Evolutionary conservation across 1,140 invertebrate species (phyloP).

Genomic region (Gryllus bimaculatus): DNA sequence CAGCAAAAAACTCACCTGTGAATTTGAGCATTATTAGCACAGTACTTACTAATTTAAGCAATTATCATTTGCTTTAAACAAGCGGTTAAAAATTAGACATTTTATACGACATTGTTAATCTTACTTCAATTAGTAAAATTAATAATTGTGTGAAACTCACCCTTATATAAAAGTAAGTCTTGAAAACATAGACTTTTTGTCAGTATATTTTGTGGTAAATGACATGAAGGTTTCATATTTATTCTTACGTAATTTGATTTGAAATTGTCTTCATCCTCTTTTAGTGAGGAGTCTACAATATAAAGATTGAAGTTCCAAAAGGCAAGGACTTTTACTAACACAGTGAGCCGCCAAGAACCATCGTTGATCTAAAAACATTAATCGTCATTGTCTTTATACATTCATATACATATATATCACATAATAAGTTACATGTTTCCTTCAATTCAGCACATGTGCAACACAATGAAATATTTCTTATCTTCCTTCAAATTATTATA

Average conservation of each 20-base stretch:
- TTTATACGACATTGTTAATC: too few relatives aligned
- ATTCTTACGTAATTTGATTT: neutral
- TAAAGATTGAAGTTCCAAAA: neutral
- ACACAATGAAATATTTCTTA: too few relatives aligned
- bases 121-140: too few relatives aligned
- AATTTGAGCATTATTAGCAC: too few relatives aligned
- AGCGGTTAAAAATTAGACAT: too few relatives aligned
- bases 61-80: too few relatives aligned
- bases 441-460: too few relatives aligned
- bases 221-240: neutral
- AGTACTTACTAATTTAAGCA: too few relatives aligned
- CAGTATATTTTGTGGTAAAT: neutral
- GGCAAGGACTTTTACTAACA: neutral
- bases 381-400: neutral
- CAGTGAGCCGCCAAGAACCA: neutral
- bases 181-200: neutral
- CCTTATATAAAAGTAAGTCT: neutral
- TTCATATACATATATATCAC: neutral
- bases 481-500: too few relatives aligned
- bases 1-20: neutral
- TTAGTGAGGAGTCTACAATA: neutral
- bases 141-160: neutral
- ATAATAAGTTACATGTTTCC: too few relatives aligned
- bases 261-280: neutral
- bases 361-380: neutral